Evolutionary conservation across 2,888 invertebrate genomes (phyloP).

Genomic region (Pseudococcus viburni): DNA sequence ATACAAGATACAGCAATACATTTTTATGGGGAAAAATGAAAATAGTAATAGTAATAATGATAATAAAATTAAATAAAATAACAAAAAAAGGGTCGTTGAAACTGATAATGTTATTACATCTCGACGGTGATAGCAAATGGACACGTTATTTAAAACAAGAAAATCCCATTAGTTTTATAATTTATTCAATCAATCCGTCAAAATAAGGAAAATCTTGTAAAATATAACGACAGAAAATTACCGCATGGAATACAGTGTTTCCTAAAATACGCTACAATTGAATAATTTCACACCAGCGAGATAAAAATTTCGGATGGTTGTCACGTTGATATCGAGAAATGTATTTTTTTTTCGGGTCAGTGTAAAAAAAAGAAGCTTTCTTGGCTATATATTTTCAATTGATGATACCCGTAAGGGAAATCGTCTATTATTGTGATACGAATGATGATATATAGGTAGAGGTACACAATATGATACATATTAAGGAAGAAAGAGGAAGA

Average conservation of each 20-base stretch:
- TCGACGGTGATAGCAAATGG: constrained; percentile 53
- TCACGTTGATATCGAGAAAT: background rate
- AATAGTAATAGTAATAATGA: constrained; percentile 26
- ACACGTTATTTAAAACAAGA: constrained; percentile 62
- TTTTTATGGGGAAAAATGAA: constrained; percentile 40
- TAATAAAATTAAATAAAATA: constrained; percentile 42
- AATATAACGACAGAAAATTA: constrained; percentile 61
- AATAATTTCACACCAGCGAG: constrained; percentile 16
- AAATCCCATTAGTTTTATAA: constrained; percentile 64
- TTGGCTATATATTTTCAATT: background rate
- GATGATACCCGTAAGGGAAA: background rate
- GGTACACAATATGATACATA: no score
- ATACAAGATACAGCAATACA: constrained; percentile 44
- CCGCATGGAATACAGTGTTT: constrained; percentile 55
- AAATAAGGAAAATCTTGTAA: constrained; percentile 59
- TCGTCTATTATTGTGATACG: background rate
- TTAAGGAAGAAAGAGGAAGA: no score
- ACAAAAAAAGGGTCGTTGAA: constrained; percentile 53
- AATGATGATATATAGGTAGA: background rate
- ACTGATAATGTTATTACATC: constrained; percentile 56
- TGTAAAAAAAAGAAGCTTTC: background rate
- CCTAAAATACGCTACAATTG: constrained; percentile 19
- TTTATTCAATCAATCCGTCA: constrained; percentile 64
- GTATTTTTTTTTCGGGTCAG: background rate
- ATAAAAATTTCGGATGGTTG: background rate